Conservation (phyloP, 2,888 invertebrate species). For the Podabrus alpinus region DNA sequence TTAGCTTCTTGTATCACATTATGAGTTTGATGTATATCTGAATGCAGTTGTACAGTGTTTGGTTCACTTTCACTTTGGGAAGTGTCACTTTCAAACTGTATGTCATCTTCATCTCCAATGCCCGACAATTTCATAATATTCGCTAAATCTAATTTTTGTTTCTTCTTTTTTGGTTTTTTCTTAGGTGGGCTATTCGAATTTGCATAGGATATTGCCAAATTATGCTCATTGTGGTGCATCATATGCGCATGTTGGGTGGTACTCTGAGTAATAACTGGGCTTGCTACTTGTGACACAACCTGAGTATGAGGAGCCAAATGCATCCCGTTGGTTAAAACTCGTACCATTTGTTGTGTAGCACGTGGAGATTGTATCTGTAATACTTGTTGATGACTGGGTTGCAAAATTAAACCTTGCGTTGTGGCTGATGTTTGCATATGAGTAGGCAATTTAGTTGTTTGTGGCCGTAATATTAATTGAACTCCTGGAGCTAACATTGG, state of each 20-base stretch:
- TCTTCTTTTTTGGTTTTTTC: slow-evolving; percentile 61
- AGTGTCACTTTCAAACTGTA: slow-evolving; percentile 57
- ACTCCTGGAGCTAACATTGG: slow-evolving; percentile 63
- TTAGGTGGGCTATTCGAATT: slow-evolving; percentile 52
- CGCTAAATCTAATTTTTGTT: slow-evolving; percentile 67
- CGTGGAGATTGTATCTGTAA: slow-evolving; percentile 45
- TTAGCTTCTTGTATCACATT: slow-evolving; percentile 20
- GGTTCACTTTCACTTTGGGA: slow-evolving; percentile 54
- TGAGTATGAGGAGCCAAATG: slow-evolving; percentile 25
- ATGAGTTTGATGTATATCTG: slow-evolving; percentile 42
- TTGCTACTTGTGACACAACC: slow-evolving; percentile 28
- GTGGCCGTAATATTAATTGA: slow-evolving; percentile 72
- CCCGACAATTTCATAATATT: slow-evolving; percentile 75
- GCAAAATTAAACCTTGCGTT: slow-evolving; percentile 52
- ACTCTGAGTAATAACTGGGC: slow-evolving; percentile 22
- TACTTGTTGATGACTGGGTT: slow-evolving; percentile 49
- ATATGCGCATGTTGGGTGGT: slow-evolving; percentile 44
- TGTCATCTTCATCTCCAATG: slow-evolving; percentile 67
- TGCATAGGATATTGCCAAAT: slow-evolving; percentile 10
- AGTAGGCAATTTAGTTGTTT: slow-evolving; percentile 59
- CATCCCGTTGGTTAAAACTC: slow-evolving; percentile 66
- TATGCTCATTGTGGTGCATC: slow-evolving; percentile 41
- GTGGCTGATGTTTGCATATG: slow-evolving; percentile 45
- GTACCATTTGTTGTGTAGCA: slow-evolving; percentile 59
- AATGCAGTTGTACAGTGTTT: slow-evolving; percentile 47